Conservation (phyloP, 2,888 invertebrate species). For the Brenthis daphne region DNA sequence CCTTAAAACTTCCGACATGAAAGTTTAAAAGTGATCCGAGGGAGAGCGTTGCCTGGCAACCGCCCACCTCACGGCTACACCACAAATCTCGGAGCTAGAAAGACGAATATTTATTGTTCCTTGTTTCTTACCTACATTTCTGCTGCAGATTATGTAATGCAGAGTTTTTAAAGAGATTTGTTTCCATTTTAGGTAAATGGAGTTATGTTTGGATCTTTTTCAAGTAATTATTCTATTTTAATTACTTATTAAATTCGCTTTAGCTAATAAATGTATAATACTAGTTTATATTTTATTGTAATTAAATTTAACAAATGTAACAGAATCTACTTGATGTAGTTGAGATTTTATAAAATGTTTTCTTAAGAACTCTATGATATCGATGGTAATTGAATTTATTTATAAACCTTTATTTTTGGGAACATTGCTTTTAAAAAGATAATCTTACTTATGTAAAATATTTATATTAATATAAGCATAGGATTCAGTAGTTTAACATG, state of each 20-base stretch:
- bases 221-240: background rate
- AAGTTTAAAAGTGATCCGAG: conserved; percentile 81
- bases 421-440: too few relatives aligned
- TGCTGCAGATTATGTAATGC: conserved; percentile 36
- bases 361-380: too few relatives aligned
- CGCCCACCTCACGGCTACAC: conserved; percentile 65
- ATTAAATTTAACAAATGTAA: too few relatives aligned
- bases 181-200: background rate
- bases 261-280: background rate
- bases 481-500: too few relatives aligned
- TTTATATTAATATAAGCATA: too few relatives aligned
- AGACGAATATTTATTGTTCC: conserved; percentile 73
- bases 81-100: conserved; percentile 76
- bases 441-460: too few relatives aligned
- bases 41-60: conserved; percentile 71
- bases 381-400: too few relatives aligned
- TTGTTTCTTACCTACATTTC: conserved; percentile 52
- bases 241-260: background rate
- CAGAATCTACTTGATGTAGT: too few relatives aligned
- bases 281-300: too few relatives aligned
- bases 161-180: background rate
- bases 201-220: background rate
- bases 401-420: too few relatives aligned
- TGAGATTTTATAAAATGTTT: too few relatives aligned
- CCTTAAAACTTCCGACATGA: conserved; percentile 81